These are phyloP conservation scores for Sphenopsis melanotis DNA, from an alignment of 2,797 vertebrate genomes.

Conservation along the genomic window DNA sequence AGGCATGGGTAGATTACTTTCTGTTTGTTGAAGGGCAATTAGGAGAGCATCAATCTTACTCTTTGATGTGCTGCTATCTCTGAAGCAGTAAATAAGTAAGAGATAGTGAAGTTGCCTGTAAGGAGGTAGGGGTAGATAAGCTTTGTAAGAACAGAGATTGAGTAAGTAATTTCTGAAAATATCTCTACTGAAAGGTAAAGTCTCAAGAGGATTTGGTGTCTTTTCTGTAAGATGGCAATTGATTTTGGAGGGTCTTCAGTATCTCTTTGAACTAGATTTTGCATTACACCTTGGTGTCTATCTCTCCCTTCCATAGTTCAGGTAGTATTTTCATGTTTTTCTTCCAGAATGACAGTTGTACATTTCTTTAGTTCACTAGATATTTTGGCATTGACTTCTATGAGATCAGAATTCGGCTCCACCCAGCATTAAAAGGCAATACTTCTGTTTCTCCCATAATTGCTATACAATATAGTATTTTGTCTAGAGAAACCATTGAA, in stretches of 20 bases:
- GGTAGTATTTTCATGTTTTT: not conserved
- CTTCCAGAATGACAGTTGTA: not conserved
- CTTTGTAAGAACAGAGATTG: not conserved
- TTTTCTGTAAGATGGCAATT: not conserved
- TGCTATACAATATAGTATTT: not conserved
- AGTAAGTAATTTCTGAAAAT: not conserved
- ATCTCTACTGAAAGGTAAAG: not conserved
- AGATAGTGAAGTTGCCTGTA: not conserved
- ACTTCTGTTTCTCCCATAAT: not conserved
- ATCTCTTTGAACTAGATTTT: not conserved
- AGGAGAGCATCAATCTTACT: not conserved
- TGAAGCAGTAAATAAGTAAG: not conserved
- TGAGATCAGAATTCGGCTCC: not conserved
- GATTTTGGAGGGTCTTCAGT: not conserved
- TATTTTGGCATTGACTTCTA: not conserved
- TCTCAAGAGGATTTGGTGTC: not conserved
- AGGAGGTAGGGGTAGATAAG: not conserved
- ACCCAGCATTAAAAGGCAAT: not conserved
- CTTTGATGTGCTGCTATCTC: not conserved
- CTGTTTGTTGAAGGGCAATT: not conserved
- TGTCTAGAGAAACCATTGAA: not conserved
- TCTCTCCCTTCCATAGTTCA: not conserved
- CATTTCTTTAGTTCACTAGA: not conserved
- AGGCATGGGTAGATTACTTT: not conserved
- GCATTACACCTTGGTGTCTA: accelerated